Percentiles rank a stretch among this genome's conserved stretches.
Evolutionary conservation across 1,140 invertebrate species (phyloP).

Genomic region (Drosophila yakuba): DNA sequence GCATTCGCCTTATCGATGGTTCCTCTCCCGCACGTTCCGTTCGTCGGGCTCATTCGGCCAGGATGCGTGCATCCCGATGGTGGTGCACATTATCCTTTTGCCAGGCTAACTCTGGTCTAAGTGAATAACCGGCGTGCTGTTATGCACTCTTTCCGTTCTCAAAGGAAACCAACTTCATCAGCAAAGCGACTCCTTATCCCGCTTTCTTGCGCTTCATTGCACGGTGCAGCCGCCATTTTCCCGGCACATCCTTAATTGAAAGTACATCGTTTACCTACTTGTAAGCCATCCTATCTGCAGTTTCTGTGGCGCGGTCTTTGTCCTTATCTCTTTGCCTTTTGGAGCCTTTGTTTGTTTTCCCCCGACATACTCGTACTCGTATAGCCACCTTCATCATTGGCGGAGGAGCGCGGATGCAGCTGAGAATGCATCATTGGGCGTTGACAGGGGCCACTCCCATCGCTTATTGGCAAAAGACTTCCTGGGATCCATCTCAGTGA

Average conservation of each 20-base stretch:
- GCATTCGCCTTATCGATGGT: conserved; percentile 43
- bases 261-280: conserved; percentile 72
- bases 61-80: conserved; percentile 41
- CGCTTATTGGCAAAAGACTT: conserved; percentile 41
- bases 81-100: conserved; percentile 1
- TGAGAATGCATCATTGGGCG: conserved; percentile 36
- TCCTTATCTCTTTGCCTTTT: conserved; percentile 52
- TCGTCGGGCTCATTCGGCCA: conserved; percentile 14
- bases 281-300: conserved; percentile 60
- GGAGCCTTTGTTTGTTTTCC: conserved; percentile 69
- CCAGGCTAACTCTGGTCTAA: conserved; percentile 15
- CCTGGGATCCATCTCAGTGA: conserved; percentile 40
- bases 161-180: conserved; percentile 25
- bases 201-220: conserved; percentile 20
- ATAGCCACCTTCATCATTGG: conserved; percentile 25
- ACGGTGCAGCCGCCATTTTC: conserved; percentile 21
- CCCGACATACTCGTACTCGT: conserved; percentile 24
- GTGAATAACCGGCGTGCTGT: not conserved
- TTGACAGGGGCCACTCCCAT: conserved; percentile 32
- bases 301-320: conserved; percentile 36
- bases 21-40: conserved; percentile 45
- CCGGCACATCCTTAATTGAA: conserved; percentile 64
- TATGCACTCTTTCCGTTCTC: not conserved
- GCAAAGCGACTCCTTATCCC: conserved; percentile 3
- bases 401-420: not conserved